These are phyloP conservation scores for Acanthisitta chloris DNA, from an alignment of 2,113 vertebrate species.

Conservation along the genomic window DNA sequence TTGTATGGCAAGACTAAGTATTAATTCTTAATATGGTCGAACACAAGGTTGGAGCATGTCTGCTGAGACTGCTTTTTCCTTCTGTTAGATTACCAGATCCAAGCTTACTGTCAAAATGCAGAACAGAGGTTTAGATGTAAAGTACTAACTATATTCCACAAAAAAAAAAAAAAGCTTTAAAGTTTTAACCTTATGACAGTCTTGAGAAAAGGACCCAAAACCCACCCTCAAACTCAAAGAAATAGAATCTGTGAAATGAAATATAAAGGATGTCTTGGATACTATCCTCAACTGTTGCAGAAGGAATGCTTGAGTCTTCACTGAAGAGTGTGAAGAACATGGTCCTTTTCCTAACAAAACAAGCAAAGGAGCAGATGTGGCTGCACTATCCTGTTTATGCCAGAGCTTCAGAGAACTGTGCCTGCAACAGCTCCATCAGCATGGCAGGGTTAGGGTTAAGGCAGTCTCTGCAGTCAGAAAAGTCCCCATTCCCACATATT, in stretches of 20 bases:
- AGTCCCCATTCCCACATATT: neutral
- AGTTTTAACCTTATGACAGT: neutral
- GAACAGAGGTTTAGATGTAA: constrained; percentile 36
- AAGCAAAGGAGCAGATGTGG: neutral
- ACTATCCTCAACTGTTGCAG: fast-evolving
- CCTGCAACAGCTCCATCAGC: neutral
- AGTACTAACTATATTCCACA: neutral
- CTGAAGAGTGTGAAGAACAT: fast-evolving
- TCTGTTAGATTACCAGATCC: constrained; percentile 79
- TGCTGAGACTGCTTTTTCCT: constrained; percentile 74
- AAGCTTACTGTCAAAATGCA: constrained; percentile 78
- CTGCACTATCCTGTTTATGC: neutral
- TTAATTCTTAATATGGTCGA: constrained; percentile 81
- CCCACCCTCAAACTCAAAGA: neutral
- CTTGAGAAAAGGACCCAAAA: neutral
- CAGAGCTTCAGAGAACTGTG: neutral
- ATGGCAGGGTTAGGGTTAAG: neutral
- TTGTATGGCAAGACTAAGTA: constrained; percentile 71
- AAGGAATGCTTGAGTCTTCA: neutral
- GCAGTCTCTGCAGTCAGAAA: neutral
- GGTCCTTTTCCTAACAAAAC: neutral
- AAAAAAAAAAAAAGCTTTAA: neutral
- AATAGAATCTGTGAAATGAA: neutral
- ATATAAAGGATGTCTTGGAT: neutral
- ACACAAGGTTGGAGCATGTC: constrained; percentile 74